Evolutionary conservation across 1,140 invertebrate genomes (phyloP).

Genomic region (Danaus plexippus): DNA sequence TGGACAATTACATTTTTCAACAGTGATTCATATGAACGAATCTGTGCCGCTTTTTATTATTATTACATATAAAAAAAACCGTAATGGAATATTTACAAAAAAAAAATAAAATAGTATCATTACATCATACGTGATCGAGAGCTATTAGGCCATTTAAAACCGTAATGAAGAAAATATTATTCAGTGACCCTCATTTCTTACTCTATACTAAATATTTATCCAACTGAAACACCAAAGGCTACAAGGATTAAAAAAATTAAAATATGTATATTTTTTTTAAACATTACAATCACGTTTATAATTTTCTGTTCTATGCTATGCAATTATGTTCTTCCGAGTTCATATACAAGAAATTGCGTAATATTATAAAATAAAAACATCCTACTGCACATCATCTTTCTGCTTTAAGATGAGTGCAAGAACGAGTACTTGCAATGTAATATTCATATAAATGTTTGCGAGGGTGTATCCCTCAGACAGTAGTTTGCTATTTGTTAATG

Average conservation of each 20-base stretch:
- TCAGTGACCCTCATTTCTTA: conserved; percentile 16
- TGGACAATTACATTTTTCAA: too few species aligned
- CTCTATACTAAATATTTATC: conserved; percentile 1
- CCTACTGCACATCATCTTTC: conserved; percentile 5
- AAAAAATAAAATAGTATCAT: conserved; percentile 26
- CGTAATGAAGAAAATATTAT: conserved; percentile 25
- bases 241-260: too few species aligned
- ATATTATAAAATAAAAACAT: too few species aligned
- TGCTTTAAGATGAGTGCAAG: conserved; percentile 3
- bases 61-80: too few species aligned
- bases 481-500: conserved; percentile 24
- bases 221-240: too few species aligned
- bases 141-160: conserved; percentile 19
- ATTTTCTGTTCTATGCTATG: too few species aligned
- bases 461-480: conserved; percentile 1
- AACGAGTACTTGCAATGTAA: conserved; percentile 12
- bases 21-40: too few species aligned
- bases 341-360: too few species aligned
- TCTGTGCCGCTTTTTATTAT: too few species aligned
- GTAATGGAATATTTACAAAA: conserved; percentile 10
- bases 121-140: conserved; percentile 27
- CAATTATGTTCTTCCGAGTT: too few species aligned
- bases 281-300: too few species aligned
- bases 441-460: conserved; percentile 17
- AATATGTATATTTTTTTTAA: too few species aligned